Evolutionary conservation across 2,113 vertebrate genomes (phyloP).

Genomic region (Paralichthys olivaceus): DNA sequence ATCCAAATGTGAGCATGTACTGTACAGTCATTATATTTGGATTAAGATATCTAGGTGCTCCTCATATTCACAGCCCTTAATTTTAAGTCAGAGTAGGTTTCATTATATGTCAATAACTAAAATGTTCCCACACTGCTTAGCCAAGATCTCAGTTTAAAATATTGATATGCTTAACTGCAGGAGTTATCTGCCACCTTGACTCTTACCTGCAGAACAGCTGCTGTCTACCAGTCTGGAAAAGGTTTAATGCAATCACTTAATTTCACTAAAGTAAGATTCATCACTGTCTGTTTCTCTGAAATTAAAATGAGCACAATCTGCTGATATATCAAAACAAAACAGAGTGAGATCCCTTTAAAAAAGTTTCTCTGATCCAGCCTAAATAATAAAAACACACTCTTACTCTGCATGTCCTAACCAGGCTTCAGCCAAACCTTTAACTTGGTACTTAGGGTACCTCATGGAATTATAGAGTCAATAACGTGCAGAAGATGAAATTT

Average conservation of each 20-base stretch:
- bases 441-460: no score
- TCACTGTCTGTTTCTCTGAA: no score
- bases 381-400: no score
- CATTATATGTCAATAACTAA: neutral
- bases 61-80: conserved; percentile 11
- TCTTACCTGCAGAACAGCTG: neutral
- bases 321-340: no score
- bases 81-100: conserved; percentile 10
- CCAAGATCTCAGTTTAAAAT: neutral
- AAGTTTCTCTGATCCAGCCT: no score
- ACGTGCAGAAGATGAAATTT: neutral
- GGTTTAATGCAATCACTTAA: neutral
- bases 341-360: no score
- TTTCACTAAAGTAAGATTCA: neutral
- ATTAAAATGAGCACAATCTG: no score
- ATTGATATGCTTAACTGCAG: neutral
- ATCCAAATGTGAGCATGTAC: conserved; percentile 27
- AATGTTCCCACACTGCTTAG: neutral
- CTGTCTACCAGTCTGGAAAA: neutral
- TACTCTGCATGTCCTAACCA: no score
- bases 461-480: no score
- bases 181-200: neutral
- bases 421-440: no score
- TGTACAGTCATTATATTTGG: conserved; percentile 1
- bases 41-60: conserved; percentile 9